phyloP scores from a whole-genome alignment of 2,888 invertebrate genomes.

The Mallateleia sp. region DNA sequence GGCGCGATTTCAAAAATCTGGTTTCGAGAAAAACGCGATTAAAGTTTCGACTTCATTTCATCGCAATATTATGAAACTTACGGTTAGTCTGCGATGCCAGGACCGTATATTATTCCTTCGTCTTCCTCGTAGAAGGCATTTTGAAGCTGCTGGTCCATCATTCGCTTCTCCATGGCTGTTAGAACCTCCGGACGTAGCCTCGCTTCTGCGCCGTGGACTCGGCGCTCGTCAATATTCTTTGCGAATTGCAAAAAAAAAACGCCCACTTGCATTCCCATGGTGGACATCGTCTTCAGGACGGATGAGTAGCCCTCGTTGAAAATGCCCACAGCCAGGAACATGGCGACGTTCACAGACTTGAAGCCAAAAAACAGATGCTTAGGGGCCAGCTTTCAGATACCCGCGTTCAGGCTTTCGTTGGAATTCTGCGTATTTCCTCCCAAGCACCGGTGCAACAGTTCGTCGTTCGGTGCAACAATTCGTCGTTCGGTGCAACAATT shows the following conservation, averaged over 20 bases:
- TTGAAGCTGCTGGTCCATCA: constrained; percentile 14
- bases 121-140: constrained; percentile 5
- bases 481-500: not conserved
- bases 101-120: constrained; percentile 25
- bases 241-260: constrained; percentile 22
- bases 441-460: constrained; percentile 14
- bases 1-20: constrained; percentile 25
- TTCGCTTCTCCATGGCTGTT: constrained; percentile 21
- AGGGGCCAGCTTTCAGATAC: constrained; percentile 10
- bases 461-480: constrained; percentile 6
- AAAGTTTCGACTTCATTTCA: constrained; percentile 32
- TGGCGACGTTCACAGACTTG: constrained; percentile 14
- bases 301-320: constrained; percentile 26
- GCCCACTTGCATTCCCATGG: constrained; percentile 15
- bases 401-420: constrained; percentile 17
- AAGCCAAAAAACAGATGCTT: constrained; percentile 24
- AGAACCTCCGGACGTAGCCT: constrained; percentile 23
- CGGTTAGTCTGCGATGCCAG: constrained; percentile 35
- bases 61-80: constrained; percentile 32
- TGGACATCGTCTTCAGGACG: constrained; percentile 22
- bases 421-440: constrained; percentile 1
- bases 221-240: constrained; percentile 9
- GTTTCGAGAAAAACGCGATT: constrained; percentile 37
- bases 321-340: constrained; percentile 21
- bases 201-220: constrained; percentile 21